Conservation (phyloP, 2,797 vertebrate species). For the Neosilurus mollespiculum region DNA sequence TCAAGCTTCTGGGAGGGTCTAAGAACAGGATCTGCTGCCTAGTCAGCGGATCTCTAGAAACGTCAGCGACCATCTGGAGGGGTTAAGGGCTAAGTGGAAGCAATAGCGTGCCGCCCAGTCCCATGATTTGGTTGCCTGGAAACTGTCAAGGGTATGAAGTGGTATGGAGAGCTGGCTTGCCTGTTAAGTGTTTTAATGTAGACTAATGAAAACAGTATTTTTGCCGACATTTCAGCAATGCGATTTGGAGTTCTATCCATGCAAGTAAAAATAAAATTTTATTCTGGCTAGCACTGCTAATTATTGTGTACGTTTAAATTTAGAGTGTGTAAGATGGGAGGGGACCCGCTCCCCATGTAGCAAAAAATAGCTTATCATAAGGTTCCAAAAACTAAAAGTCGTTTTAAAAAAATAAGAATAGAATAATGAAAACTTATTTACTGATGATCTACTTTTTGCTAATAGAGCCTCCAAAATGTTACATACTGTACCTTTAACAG, state of each 20-base stretch:
- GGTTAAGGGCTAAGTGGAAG: neutral
- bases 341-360: too few species aligned
- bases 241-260: neutral
- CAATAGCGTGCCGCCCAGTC: neutral
- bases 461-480: too few species aligned
- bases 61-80: constrained; percentile 21
- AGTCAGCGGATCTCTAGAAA: constrained; percentile 31
- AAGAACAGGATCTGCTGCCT: constrained; percentile 17
- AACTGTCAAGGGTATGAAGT: neutral
- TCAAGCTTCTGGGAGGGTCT: constrained; percentile 12
- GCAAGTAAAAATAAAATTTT: neutral
- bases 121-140: constrained; percentile 3
- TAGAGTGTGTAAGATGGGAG: too few species aligned
- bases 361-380: too few species aligned
- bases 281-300: neutral
- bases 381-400: too few species aligned
- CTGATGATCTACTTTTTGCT: too few species aligned
- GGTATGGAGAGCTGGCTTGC: neutral
- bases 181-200: neutral
- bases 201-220: neutral
- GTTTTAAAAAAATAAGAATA: too few species aligned
- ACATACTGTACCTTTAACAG: neutral
- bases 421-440: too few species aligned
- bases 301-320: neutral
- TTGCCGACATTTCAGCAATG: neutral